Base-by-base conservation (phyloP, 2,888 invertebrate genomes). In the Antheraea yamamai region DNA sequence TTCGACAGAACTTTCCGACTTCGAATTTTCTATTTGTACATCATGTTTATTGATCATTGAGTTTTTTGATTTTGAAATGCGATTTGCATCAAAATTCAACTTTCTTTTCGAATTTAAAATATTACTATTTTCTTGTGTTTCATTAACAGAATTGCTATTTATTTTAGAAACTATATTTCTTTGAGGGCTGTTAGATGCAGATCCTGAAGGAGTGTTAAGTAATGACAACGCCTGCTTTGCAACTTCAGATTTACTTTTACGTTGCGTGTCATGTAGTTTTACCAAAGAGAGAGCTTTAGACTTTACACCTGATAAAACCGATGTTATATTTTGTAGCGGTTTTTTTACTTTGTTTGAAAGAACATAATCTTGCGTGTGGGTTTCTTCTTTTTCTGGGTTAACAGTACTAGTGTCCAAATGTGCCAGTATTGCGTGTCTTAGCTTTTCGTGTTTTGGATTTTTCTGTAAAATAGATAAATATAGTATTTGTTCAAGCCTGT, bases 221-320 rank as follows among this genome's bases (percentile, higher is more conserved):
- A 92, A 80, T 74, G 85, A 80, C 80, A 90, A 84, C 14, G 91
- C 90, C 80, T 86, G 89, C 79, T 88, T 91, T 18, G 91, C 83
- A 1, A 91, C 86, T 73, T 87, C 88, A 16, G 81, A 79, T 77
- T 83, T 89, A 73, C 81, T 84, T 74, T 89, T 87, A 73, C 2
- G 16, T 30, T 66, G 64, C 16, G 64, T 26, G 64, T 94, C 93
- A 78, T 87, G 91, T 61, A 89, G 81, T 85, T 94, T 95, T 3
- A 95, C 92, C 20, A 95, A 87, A 75, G 95, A 95, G 76, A 95
- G 84, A 26, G 95, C 94, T 83, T 94, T 95, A 74, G 90, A 92
- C 86, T 95, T 96, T 0, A 95, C 95, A 77, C 95, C 95, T 2
- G 93, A 95, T 79, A 95, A 88, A 26, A 95, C 89, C 76, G 95